These are phyloP conservation scores for Acholoe squamosa DNA, from an alignment of 2,888 invertebrate species.

Conservation along the genomic window DNA sequence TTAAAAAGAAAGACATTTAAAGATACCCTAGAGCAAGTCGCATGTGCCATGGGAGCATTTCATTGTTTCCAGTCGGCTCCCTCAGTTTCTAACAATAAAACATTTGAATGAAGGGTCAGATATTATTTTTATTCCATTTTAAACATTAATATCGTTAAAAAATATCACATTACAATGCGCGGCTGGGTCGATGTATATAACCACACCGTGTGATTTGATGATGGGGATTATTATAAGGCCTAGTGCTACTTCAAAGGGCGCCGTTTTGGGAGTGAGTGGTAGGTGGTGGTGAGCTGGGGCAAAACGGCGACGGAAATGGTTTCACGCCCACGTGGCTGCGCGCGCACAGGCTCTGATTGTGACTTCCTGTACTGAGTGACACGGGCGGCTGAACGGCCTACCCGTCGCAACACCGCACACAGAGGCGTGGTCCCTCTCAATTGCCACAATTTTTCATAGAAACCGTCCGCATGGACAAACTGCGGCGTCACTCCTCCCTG, in stretches of 20 bases:
- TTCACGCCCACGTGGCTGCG: neutral
- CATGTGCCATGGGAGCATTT: slow-evolving; percentile 6
- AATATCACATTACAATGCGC: neutral
- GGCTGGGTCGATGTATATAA: slow-evolving; percentile 21
- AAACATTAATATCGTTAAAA: neutral
- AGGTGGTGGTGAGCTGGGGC: too few relatives aligned
- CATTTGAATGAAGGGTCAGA: neutral
- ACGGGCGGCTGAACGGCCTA: slow-evolving; percentile 7
- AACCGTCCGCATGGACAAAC: neutral
- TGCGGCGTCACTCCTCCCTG: neutral
- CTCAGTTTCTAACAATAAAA: neutral
- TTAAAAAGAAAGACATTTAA: neutral
- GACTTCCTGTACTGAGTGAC: slow-evolving; percentile 17
- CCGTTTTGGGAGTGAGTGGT: neutral
- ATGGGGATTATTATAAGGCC: neutral
- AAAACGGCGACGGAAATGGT: neutral
- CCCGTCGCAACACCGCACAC: neutral
- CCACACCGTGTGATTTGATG: neutral
- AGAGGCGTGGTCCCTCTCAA: slow-evolving; percentile 18
- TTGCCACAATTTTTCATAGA: neutral
- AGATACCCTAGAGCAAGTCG: neutral
- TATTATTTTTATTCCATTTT: too few relatives aligned
- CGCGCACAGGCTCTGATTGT: slow-evolving; percentile 18
- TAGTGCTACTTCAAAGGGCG: neutral
- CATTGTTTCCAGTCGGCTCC: neutral